A percentile compares a stretch with the other conserved stretches of the same genome.
phyloP scores from a whole-genome alignment of 1,140 invertebrate species.

The Orius laevigatus region DNA sequence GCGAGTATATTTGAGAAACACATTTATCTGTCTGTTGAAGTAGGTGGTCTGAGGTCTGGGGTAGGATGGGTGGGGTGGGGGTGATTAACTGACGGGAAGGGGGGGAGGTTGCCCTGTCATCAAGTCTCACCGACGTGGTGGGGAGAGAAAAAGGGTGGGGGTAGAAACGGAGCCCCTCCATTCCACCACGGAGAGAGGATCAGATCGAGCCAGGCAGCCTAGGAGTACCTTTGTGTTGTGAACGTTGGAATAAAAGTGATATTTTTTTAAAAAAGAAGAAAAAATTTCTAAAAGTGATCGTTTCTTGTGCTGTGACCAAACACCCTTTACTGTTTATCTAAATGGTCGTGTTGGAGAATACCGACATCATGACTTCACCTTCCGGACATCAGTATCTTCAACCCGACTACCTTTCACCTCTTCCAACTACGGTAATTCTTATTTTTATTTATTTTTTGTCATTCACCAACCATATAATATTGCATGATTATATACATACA shows the following conservation, averaged over 20 bases:
- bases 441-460: slow-evolving; percentile 10
- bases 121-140: slow-evolving; percentile 20
- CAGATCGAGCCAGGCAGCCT: background rate
- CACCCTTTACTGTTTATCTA: slow-evolving; percentile 21
- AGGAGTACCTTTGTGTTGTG: background rate
- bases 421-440: slow-evolving; percentile 80
- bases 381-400: slow-evolving; percentile 83
- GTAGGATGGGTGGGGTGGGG: background rate
- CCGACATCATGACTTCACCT: slow-evolving; percentile 74
- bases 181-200: background rate
- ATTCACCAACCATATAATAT: too few species aligned
- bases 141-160: slow-evolving; percentile 13
- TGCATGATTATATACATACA: too few species aligned
- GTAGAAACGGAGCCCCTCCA: slow-evolving; percentile 19
- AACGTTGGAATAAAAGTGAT: background rate
- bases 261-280: background rate
- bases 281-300: slow-evolving; percentile 8
- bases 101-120: slow-evolving; percentile 5
- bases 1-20: slow-evolving; percentile 9
- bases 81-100: slow-evolving; percentile 7
- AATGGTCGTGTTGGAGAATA: slow-evolving; percentile 78
- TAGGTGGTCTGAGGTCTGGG: slow-evolving; percentile 7
- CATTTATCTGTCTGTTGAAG: slow-evolving; percentile 12
- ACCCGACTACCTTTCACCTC: slow-evolving; percentile 80
- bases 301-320: slow-evolving; percentile 14